A percentile compares a stretch with the other conserved stretches of the same genome.
These are phyloP conservation scores for Tetraodon nigroviridis DNA, from an alignment of 2,113 vertebrate species.

Conservation along the genomic window DNA sequence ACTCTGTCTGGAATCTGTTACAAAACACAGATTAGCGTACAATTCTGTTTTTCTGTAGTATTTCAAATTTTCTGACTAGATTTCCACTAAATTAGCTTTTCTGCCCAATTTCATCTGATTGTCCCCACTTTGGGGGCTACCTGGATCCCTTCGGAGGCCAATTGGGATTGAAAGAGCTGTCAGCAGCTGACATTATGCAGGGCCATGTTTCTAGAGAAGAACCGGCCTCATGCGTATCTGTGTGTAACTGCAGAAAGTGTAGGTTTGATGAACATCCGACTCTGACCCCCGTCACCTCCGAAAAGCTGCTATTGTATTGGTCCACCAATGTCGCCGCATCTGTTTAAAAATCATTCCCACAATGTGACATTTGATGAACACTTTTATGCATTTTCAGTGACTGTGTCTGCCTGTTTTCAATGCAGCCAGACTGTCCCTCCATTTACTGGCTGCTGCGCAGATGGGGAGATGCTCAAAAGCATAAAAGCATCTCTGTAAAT, in stretches of 20 bases:
- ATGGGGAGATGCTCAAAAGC: not conserved
- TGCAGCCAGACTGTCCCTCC: not conserved
- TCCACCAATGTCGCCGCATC: no score
- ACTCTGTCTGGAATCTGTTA: no score
- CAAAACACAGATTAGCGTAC: no score
- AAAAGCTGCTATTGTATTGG: not conserved
- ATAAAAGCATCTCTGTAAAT: not conserved
- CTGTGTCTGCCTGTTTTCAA: not conserved
- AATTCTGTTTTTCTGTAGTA: conserved; percentile 13
- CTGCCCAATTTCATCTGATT: not conserved
- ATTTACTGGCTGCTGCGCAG: not conserved
- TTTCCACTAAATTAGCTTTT: conserved; percentile 10
- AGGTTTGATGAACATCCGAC: not conserved
- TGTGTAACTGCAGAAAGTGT: not conserved
- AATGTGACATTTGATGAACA: not conserved
- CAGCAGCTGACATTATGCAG: no score
- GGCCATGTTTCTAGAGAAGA: no score
- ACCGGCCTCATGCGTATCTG: not conserved
- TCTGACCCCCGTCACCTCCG: not conserved
- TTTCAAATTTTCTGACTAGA: not conserved
- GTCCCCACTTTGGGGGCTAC: not conserved
- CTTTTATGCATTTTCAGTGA: not conserved
- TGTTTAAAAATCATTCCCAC: no score
- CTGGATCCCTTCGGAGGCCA: no score
- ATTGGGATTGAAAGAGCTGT: no score